Conservation (phyloP, 2,113 vertebrate species). For the Mormyrus lacerda region DNA sequence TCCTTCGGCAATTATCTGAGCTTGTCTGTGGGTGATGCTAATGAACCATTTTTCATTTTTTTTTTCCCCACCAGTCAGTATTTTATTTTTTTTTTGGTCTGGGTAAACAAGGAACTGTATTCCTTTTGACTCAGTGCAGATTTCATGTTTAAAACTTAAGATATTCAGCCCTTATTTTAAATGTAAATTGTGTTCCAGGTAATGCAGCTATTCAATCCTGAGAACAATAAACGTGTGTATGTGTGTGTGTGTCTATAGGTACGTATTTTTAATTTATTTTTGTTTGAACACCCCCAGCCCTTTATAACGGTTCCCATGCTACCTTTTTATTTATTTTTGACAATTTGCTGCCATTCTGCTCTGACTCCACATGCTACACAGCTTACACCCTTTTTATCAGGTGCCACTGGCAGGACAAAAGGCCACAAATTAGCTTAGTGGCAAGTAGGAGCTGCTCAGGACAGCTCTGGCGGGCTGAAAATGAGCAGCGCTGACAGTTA, state of each 20-base stretch:
- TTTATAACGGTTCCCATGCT: neutral
- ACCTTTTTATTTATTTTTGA: neutral
- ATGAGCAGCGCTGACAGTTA: conserved; percentile 90
- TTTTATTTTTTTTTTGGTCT: neutral
- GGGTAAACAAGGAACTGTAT: neutral
- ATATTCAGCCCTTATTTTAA: neutral
- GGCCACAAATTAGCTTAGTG: conserved; percentile 92
- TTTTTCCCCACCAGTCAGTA: no score
- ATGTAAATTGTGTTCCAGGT: neutral
- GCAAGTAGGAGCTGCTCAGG: conserved; percentile 81
- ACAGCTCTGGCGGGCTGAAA: conserved; percentile 79
- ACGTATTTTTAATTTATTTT: neutral
- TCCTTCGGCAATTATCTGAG: neutral
- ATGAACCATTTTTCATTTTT: neutral
- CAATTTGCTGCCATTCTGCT: neutral
- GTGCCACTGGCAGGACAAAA: conserved; percentile 72
- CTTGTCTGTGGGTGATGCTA: neutral
- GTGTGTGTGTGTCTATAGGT: no score
- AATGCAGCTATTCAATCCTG: neutral
- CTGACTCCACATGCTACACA: conserved; percentile 25
- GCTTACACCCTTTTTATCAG: conserved; percentile 57
- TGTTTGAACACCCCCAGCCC: neutral
- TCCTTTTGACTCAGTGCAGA: neutral
- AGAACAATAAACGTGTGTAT: no score
- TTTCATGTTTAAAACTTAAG: neutral